Percentiles rank a stretch among this genome's conserved stretches.
These are phyloP conservation scores for Drosophila rellima DNA, from an alignment of 2,888 invertebrate genomes.

Conservation along the genomic window DNA sequence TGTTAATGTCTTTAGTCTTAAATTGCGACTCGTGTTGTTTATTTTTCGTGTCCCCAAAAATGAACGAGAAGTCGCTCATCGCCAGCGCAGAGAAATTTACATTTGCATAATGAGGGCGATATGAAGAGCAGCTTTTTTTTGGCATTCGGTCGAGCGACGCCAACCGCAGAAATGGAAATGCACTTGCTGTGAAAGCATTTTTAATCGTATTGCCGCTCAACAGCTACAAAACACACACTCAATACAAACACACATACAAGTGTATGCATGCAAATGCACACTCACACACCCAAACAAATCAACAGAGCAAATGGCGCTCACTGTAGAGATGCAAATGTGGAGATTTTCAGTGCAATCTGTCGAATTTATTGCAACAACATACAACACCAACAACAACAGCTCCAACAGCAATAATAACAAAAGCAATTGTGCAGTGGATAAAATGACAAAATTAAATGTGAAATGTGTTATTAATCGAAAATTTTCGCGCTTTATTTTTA, in stretches of 20 bases:
- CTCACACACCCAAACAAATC: constrained; percentile 22
- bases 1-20: background rate
- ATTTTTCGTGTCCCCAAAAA: background rate
- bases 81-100: constrained; percentile 12
- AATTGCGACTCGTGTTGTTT: background rate
- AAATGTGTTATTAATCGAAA: constrained; percentile 81
- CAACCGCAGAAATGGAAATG: constrained; percentile 79
- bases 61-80: background rate
- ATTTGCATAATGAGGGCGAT: constrained; percentile 62
- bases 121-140: constrained; percentile 47
- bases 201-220: constrained; percentile 70
- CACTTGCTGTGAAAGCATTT: constrained; percentile 82
- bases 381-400: constrained; percentile 26
- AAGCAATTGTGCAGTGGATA: constrained; percentile 56
- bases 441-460: constrained; percentile 65
- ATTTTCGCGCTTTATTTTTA: constrained; percentile 74
- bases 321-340: constrained; percentile 64
- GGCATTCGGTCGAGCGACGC: constrained; percentile 13
- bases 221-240: constrained; percentile 22
- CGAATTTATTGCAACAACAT: constrained; percentile 70
- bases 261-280: constrained; percentile 2
- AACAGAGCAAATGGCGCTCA: constrained; percentile 46
- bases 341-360: constrained; percentile 75
- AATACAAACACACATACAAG: background rate
- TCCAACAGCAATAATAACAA: constrained; percentile 44